Evolutionary conservation across 64 coral and sea anemone genomes (phyloP).

Genomic region (Acropora tenuis): DNA sequence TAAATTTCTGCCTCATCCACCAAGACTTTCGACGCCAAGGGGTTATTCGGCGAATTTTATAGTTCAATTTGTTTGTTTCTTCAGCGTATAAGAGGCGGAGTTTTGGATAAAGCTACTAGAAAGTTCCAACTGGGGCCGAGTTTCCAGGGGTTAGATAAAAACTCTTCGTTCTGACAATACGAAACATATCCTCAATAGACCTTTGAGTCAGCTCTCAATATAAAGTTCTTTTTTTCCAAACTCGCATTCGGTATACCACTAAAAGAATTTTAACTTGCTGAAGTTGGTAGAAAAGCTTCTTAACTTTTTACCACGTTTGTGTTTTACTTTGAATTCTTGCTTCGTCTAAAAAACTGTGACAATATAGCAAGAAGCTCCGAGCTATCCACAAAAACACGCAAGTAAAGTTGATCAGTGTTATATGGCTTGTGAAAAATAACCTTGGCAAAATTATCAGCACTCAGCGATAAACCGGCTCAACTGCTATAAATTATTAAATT

Average conservation of each 20-base stretch:
- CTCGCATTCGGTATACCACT: not conserved
- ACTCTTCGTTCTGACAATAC: not conserved
- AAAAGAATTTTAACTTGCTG: too few species aligned
- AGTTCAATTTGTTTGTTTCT: constrained; percentile 19
- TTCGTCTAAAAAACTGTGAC: not conserved
- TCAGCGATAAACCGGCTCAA: constrained; percentile 6
- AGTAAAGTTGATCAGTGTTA: not conserved
- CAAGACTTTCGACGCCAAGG: constrained; percentile 83
- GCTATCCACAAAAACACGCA: not conserved
- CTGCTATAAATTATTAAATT: constrained; percentile 44
- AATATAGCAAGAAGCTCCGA: not conserved
- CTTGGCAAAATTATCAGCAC: not conserved
- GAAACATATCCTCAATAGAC: not conserved
- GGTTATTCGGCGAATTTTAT: constrained; percentile 88
- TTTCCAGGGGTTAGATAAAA: constrained; percentile 23
- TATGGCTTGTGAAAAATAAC: not conserved
- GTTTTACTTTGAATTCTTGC: not conserved
- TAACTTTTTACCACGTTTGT: not conserved
- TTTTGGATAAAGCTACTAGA: constrained; percentile 47
- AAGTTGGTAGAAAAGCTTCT: not conserved
- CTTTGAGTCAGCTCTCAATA: not conserved
- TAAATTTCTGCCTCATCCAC: constrained; percentile 76
- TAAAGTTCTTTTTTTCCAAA: not conserved
- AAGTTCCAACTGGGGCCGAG: constrained; percentile 43
- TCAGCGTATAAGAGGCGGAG: constrained; percentile 72